A percentile compares a stretch with the other conserved stretches of the same genome.
phyloP scores from a whole-genome alignment of 2,797 vertebrate genomes.

The Chromis chromis region DNA sequence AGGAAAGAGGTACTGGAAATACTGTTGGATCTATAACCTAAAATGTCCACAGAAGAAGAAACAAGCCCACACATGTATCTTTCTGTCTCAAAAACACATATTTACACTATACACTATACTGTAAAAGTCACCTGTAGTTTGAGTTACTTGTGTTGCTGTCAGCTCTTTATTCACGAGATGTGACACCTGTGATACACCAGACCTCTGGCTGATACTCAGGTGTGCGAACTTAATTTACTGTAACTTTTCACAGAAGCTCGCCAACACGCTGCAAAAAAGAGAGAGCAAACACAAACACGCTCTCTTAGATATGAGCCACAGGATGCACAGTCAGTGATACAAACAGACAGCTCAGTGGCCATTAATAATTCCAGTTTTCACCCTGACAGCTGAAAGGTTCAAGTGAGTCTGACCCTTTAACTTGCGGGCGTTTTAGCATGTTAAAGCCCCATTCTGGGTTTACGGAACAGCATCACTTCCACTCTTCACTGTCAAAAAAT shows the following conservation, averaged over 20 bases:
- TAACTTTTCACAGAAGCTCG: slow-evolving; percentile 26
- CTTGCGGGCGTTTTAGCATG: slow-evolving; percentile 47
- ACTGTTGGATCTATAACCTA: neutral
- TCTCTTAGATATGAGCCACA: neutral
- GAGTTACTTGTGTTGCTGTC: slow-evolving; percentile 17
- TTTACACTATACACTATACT: too few relatives aligned
- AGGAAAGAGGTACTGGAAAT: neutral
- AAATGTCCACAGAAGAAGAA: neutral
- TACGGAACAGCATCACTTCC: slow-evolving; percentile 12
- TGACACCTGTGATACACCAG: slow-evolving; percentile 15
- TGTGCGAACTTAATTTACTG: slow-evolving; percentile 20
- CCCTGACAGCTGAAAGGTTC: slow-evolving; percentile 60
- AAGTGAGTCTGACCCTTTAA: slow-evolving; percentile 53
- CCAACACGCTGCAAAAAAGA: neutral
- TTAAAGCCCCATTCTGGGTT: slow-evolving; percentile 13
- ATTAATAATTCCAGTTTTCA: slow-evolving; percentile 55
- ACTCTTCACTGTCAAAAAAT: neutral
- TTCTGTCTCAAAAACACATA: neutral
- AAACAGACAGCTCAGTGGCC: slow-evolving; percentile 58
- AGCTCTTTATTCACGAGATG: slow-evolving; percentile 8
- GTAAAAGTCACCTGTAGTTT: neutral
- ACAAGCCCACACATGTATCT: neutral
- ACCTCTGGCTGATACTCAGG: slow-evolving; percentile 14
- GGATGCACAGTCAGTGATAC: slow-evolving; percentile 21
- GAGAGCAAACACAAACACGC: slow-evolving; percentile 6